A percentile compares a stretch with the other conserved stretches of the same genome.
These are phyloP conservation scores for Caenorhabditis japonica DNA, from an alignment of 2,888 invertebrate species.

Conservation along the genomic window DNA sequence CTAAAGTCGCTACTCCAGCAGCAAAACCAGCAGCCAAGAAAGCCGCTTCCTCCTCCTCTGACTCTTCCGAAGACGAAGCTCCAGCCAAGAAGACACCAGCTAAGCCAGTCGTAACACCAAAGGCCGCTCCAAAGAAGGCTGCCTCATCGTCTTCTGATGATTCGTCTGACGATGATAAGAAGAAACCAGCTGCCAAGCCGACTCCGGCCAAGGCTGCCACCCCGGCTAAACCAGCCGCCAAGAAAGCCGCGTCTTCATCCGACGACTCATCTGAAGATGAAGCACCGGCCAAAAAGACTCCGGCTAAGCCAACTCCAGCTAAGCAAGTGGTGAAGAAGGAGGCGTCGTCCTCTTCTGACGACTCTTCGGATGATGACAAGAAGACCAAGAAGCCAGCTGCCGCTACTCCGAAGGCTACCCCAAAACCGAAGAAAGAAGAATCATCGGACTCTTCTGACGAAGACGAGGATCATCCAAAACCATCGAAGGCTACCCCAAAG, in stretches of 20 bases:
- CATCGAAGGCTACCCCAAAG: conserved; percentile 23
- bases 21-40: conserved; percentile 50
- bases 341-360: conserved; percentile 29
- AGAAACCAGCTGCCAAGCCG: conserved; percentile 32
- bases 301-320: conserved; percentile 12
- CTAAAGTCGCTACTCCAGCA: conserved; percentile 15
- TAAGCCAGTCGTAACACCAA: conserved; percentile 12
- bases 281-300: conserved; percentile 23
- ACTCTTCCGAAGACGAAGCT: conserved; percentile 51
- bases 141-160: conserved; percentile 42
- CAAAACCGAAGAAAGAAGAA: conserved; percentile 43
- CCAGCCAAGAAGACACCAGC: conserved; percentile 26
- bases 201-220: conserved; percentile 43
- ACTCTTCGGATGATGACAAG: conserved; percentile 36
- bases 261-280: conserved; percentile 45
- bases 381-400: conserved; percentile 34
- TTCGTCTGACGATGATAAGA: conserved; percentile 48
- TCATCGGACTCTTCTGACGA: conserved; percentile 51
- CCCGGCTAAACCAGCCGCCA: conserved; percentile 27
- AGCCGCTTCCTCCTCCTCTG: conserved; percentile 43
- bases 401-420: conserved; percentile 19
- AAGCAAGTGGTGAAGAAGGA: conserved; percentile 31
- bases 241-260: conserved; percentile 37
- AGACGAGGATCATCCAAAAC: conserved; percentile 45
- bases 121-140: conserved; percentile 35